These are phyloP conservation scores for Calidris pygmaea DNA, from an alignment of 2,113 vertebrate genomes.

Conservation along the genomic window DNA sequence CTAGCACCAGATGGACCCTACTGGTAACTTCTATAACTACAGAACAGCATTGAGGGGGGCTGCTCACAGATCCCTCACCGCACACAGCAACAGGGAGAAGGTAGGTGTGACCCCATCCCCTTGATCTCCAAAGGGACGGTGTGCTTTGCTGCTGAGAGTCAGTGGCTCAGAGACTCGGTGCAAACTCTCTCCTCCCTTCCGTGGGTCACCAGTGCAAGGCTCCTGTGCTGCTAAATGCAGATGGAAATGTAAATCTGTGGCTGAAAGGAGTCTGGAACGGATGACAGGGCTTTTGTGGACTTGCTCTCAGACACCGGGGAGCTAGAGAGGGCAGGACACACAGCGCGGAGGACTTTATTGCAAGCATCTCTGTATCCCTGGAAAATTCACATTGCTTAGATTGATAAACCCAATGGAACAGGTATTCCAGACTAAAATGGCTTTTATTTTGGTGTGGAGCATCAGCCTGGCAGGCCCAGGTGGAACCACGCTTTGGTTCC, in stretches of 20 bases:
- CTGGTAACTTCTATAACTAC: slow-evolving; percentile 82
- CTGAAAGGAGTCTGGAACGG: not conserved
- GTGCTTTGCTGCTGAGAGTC: not conserved
- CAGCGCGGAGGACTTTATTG: not conserved
- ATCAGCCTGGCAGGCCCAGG: not conserved
- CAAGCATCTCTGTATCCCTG: not conserved
- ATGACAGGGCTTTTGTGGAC: not conserved
- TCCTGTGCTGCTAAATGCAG: not conserved
- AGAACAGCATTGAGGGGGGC: slow-evolving; percentile 77
- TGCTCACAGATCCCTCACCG: slow-evolving; percentile 75
- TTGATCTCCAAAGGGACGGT: rapidly evolving
- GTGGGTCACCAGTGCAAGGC: not conserved
- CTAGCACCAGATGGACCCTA: slow-evolving; percentile 83
- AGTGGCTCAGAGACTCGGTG: not conserved
- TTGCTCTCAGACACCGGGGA: not conserved
- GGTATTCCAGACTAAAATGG: not conserved
- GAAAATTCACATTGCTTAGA: not conserved
- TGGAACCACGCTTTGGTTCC: not conserved
- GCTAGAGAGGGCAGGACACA: not conserved
- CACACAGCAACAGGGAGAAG: slow-evolving; percentile 80
- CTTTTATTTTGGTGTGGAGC: not conserved
- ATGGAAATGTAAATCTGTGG: not conserved
- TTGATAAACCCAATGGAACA: not conserved
- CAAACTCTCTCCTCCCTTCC: not conserved
- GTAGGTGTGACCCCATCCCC: not conserved